These are phyloP conservation scores for Pammene aurita DNA, from an alignment of 2,888 invertebrate genomes.

Conservation along the genomic window DNA sequence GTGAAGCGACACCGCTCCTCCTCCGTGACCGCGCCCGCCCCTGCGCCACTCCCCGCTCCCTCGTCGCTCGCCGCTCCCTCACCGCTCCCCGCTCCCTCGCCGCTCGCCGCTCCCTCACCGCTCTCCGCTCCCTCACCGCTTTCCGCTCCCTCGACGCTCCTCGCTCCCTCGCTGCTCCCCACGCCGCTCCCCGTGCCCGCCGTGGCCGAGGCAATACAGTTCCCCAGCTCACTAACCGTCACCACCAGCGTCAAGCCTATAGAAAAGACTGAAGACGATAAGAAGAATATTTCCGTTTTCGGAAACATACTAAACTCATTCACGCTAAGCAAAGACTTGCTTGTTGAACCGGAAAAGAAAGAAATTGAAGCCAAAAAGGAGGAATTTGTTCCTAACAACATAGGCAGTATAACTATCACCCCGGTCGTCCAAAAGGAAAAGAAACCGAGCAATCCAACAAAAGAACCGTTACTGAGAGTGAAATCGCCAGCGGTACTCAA, in stretches of 20 bases:
- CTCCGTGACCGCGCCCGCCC: conserved; percentile 55
- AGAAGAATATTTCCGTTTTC: conserved; percentile 51
- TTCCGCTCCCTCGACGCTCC: conserved; percentile 26
- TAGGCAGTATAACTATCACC: conserved; percentile 78
- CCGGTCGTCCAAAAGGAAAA: conserved; percentile 66
- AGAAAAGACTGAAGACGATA: conserved; percentile 51
- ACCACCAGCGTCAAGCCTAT: conserved; percentile 60
- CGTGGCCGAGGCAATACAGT: conserved; percentile 65
- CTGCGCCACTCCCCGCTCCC: conserved; percentile 28
- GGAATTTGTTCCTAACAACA: conserved; percentile 70
- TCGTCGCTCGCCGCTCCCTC: conserved; percentile 34
- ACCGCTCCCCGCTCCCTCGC: background rate
- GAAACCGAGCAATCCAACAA: conserved; percentile 46
- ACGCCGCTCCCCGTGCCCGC: background rate
- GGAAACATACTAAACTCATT: conserved; percentile 61
- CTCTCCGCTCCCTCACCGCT: background rate
- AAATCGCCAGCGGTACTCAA: conserved; percentile 76
- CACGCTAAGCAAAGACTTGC: conserved; percentile 61
- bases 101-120: conserved; percentile 31
- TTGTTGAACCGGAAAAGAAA: conserved; percentile 61
- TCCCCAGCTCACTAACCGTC: conserved; percentile 76
- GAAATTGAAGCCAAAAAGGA: conserved; percentile 58
- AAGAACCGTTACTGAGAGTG: conserved; percentile 67
- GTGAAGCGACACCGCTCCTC: conserved; percentile 64
- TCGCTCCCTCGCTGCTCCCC: conserved; percentile 12